Evolutionary conservation across 2,888 invertebrate species (phyloP).

Genomic region (Drosophila maculinotata): DNA sequence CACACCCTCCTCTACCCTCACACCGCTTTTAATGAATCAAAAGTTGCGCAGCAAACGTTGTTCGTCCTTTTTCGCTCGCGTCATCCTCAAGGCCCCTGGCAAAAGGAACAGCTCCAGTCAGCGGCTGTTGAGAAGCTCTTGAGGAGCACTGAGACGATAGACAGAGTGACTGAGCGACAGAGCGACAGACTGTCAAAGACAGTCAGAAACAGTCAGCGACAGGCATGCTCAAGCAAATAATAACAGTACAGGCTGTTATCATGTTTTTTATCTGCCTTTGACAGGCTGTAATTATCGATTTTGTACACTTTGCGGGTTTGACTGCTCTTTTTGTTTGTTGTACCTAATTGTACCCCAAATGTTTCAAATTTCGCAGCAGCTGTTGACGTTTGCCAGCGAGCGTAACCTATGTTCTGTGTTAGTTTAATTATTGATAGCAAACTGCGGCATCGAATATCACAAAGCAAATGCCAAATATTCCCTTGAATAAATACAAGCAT

Average conservation of each 20-base stretch:
- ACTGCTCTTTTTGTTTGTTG: background rate
- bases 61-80: constrained; percentile 28
- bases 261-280: constrained; percentile 53
- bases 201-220: constrained; percentile 33
- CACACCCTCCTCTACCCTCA: background rate
- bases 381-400: constrained; percentile 47
- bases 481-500: constrained; percentile 6
- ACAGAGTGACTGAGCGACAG: constrained; percentile 6
- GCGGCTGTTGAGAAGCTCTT: constrained; percentile 40
- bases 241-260: constrained; percentile 62
- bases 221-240: constrained; percentile 51
- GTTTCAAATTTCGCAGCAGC: constrained; percentile 67
- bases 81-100: constrained; percentile 59
- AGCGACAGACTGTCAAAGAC: constrained; percentile 21
- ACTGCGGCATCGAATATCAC: constrained; percentile 37
- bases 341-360: constrained; percentile 29
- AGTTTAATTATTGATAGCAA: constrained; percentile 67
- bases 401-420: constrained; percentile 45
- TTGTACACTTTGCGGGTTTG: constrained; percentile 25
- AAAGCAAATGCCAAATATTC: constrained; percentile 21
- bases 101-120: constrained; percentile 29
- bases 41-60: constrained; percentile 26
- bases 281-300: constrained; percentile 69
- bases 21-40: constrained; percentile 4
- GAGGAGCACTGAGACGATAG: constrained; percentile 33